These are phyloP conservation scores for Dromiciops gliroides DNA, from an alignment of 2,113 vertebrate species.

Conservation along the genomic window DNA sequence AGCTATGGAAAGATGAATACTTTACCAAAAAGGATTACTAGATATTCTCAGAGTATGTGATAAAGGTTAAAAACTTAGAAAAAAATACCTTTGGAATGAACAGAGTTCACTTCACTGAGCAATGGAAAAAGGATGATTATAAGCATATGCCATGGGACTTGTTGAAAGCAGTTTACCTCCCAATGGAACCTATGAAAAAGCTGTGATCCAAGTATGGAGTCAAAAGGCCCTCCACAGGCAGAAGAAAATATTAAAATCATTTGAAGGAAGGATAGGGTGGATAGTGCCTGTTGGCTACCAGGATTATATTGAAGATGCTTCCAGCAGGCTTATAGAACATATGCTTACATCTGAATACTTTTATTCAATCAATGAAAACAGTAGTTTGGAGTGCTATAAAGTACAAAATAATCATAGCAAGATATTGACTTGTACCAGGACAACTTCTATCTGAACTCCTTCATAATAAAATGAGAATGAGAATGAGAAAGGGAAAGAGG, in stretches of 20 bases:
- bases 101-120: background rate
- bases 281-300: background rate
- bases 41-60: background rate
- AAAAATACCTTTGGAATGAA: background rate
- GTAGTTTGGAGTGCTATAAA: background rate
- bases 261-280: background rate
- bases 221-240: background rate
- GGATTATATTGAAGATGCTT: background rate
- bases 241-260: background rate
- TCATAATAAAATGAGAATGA: background rate
- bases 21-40: background rate
- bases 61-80: background rate
- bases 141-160: background rate
- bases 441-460: background rate
- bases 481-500: background rate
- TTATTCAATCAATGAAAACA: background rate
- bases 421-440: background rate
- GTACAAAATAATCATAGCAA: background rate
- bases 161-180: background rate
- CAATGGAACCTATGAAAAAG: background rate
- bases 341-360: background rate
- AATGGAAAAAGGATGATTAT: background rate
- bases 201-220: background rate
- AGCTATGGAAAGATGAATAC: background rate
- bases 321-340: background rate